A percentile compares a stretch with the other conserved stretches of the same genome.
These are phyloP conservation scores for Orthosia gracilis DNA, from an alignment of 2,888 invertebrate genomes.

Conservation along the genomic window DNA sequence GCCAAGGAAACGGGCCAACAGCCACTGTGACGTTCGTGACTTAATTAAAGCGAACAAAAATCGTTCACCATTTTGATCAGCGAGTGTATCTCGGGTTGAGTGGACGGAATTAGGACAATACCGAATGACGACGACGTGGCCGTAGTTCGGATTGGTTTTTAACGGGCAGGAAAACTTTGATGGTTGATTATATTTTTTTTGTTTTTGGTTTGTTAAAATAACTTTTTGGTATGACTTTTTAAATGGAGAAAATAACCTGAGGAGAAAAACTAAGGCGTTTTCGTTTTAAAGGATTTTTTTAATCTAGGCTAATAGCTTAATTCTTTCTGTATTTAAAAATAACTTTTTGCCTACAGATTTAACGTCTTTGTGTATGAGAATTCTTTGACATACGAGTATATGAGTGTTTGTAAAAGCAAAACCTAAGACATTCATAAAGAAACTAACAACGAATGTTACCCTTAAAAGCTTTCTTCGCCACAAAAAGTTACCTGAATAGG, in stretches of 20 bases:
- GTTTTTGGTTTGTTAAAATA: conserved; percentile 28
- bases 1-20: conserved; percentile 76
- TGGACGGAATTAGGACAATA: conserved; percentile 65
- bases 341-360: not conserved
- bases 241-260: not conserved
- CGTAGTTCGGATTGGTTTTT: conserved; percentile 31
- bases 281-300: too few relatives aligned
- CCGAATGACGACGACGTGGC: conserved; percentile 48
- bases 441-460: conserved; percentile 9
- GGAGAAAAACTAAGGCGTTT: not conserved
- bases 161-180: conserved; percentile 40
- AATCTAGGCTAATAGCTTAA: not conserved
- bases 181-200: conserved; percentile 31
- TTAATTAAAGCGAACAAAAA: conserved; percentile 82
- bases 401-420: conserved; percentile 7
- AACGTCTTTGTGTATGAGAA: not conserved
- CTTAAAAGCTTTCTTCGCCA: conserved; percentile 17
- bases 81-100: conserved; percentile 66
- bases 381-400: not conserved
- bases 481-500: conserved; percentile 22
- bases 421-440: conserved; percentile 3
- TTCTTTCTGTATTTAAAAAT: not conserved
- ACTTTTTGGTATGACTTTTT: conserved; percentile 12
- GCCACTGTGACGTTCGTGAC: conserved; percentile 80
- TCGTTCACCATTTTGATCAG: conserved; percentile 75